A percentile compares a stretch with the other conserved stretches of the same genome.
Evolutionary conservation across 2,888 invertebrate genomes (phyloP).

Genomic region (Eurois occulta): DNA sequence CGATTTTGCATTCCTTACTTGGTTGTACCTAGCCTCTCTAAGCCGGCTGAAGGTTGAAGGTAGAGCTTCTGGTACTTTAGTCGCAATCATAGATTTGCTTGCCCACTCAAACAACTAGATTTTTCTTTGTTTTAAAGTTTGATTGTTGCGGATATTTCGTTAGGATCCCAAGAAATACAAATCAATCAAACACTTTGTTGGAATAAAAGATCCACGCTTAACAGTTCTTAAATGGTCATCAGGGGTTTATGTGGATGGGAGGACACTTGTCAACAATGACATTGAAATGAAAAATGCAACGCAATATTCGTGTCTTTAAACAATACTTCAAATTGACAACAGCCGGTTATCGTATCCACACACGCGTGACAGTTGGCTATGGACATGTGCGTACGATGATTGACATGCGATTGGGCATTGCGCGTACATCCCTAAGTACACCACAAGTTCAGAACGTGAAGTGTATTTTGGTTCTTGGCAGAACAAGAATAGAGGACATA

Average conservation of each 20-base stretch:
- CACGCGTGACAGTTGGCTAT: conserved; percentile 73
- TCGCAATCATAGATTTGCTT: conserved; percentile 6
- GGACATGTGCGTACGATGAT: conserved; percentile 75
- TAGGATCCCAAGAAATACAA: not conserved
- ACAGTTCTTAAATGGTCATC: not conserved
- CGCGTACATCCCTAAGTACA: conserved; percentile 48
- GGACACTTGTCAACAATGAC: conserved; percentile 29
- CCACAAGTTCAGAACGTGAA: conserved; percentile 23
- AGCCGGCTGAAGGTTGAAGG: conserved; percentile 78
- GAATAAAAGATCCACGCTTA: not conserved
- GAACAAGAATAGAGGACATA: conserved; percentile 25
- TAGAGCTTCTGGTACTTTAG: conserved; percentile 55
- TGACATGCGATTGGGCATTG: conserved; percentile 68
- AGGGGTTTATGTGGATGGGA: conserved; percentile 3
- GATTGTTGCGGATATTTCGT: not conserved
- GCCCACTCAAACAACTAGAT: not conserved
- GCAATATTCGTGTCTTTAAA: conserved; percentile 35
- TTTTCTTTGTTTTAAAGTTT: conserved; percentile 7
- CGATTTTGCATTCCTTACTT: conserved; percentile 78
- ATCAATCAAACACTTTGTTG: not conserved
- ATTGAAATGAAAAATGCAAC: conserved; percentile 38
- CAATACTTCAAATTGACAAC: conserved; percentile 56
- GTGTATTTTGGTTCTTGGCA: conserved; percentile 3
- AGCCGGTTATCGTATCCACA: conserved; percentile 46
- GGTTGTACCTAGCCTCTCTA: conserved; percentile 74